A percentile compares a stretch with the other conserved stretches of the same genome.
phyloP scores from a whole-genome alignment of 1,140 invertebrate genomes.

The Trachelipus rathkii region DNA sequence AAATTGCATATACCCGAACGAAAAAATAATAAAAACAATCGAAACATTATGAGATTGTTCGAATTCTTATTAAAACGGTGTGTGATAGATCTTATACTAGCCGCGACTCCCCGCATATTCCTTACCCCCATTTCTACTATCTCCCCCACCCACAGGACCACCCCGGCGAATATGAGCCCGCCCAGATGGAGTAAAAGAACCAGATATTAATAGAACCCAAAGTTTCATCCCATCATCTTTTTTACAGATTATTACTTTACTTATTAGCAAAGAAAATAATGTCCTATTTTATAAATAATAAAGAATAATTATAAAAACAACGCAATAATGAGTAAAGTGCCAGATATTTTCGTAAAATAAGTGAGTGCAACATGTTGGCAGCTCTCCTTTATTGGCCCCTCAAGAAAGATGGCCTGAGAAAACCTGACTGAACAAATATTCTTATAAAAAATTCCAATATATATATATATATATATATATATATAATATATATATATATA shows the following conservation, averaged over 20 bases:
- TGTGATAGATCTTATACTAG: slow-evolving; percentile 13
- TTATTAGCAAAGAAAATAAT: neutral
- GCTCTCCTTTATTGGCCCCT: neutral
- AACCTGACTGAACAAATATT: neutral
- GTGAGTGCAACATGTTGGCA: neutral
- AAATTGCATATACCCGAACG: neutral
- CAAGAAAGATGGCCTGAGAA: neutral
- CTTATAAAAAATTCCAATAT: too few species aligned
- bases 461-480: too few species aligned
- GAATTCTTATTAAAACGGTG: slow-evolving; percentile 7
- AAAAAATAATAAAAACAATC: slow-evolving; percentile 1
- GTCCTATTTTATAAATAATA: neutral
- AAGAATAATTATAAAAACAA: neutral
- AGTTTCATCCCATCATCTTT: neutral
- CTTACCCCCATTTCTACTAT: neutral
- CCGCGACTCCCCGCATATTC: neutral
- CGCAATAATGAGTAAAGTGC: neutral
- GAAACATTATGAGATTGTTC: slow-evolving; percentile 1
- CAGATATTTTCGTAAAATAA: neutral
- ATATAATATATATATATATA: too few species aligned
- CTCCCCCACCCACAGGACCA: slow-evolving; percentile 3
- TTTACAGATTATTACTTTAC: neutral
- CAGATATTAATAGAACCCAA: neutral
- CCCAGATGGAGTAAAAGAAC: neutral
- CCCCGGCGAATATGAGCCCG: neutral